A percentile compares a stretch with the other conserved stretches of the same genome.
phyloP scores from a whole-genome alignment of 1,140 invertebrate genomes.

The Zophobas atratus region DNA sequence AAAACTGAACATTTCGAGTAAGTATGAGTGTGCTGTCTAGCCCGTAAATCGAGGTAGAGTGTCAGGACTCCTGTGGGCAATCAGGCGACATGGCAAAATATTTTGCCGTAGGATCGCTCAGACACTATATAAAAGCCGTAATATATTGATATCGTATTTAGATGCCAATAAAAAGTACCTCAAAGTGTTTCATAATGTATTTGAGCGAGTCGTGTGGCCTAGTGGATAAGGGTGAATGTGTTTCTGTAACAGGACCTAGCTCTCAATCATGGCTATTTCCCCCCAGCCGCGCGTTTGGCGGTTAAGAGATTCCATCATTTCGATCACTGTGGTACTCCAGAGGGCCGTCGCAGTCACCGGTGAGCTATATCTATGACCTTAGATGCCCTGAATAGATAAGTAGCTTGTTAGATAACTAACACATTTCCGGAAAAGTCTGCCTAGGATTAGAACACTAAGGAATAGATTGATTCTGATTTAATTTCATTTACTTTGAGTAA shows the following conservation, averaged over 20 bases:
- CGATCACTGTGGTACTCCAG: slow-evolving; percentile 67
- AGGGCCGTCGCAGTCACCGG: slow-evolving; percentile 65
- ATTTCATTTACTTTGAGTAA: slow-evolving; percentile 8
- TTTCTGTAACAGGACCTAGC: slow-evolving; percentile 57
- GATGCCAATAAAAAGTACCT: slow-evolving; percentile 67
- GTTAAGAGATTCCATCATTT: slow-evolving; percentile 69
- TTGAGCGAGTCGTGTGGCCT: slow-evolving; percentile 54
- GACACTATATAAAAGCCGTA: slow-evolving; percentile 56
- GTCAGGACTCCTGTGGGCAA: slow-evolving; percentile 17
- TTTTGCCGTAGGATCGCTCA: slow-evolving; percentile 47
- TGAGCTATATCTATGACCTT: slow-evolving; percentile 65
- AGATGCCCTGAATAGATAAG: slow-evolving; percentile 58
- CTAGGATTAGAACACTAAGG: not conserved
- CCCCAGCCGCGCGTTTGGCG: slow-evolving; percentile 67
- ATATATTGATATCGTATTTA: slow-evolving; percentile 67
- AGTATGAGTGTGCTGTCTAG: not conserved
- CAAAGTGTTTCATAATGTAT: slow-evolving; percentile 68
- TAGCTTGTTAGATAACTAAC: slow-evolving; percentile 46
- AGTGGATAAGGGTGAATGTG: slow-evolving; percentile 56
- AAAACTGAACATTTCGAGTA: not conserved
- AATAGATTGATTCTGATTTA: slow-evolving; percentile 29
- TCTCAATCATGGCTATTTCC: slow-evolving; percentile 69
- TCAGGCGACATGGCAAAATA: slow-evolving; percentile 57
- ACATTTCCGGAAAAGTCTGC: slow-evolving; percentile 23
- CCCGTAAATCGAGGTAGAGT: slow-evolving; percentile 8